Evolutionary conservation across 2,888 invertebrate genomes (phyloP).

Genomic region (Neoitamus cyanurus): DNA sequence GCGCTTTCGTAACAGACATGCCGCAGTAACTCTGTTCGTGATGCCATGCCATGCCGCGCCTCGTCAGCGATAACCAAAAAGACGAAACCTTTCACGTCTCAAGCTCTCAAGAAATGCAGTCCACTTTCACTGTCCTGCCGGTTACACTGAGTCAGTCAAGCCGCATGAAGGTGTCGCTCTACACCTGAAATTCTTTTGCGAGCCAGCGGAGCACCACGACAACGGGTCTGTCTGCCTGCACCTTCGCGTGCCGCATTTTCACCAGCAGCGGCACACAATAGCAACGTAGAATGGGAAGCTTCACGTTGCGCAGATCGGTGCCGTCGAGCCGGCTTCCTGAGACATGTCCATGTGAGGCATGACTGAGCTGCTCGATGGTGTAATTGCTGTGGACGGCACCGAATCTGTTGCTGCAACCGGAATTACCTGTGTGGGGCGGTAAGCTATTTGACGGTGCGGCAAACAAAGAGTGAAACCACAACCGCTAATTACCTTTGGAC

Average conservation of each 20-base stretch:
- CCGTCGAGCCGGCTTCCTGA: neutral
- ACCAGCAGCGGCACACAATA: neutral
- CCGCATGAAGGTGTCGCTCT: neutral
- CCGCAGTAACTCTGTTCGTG: neutral
- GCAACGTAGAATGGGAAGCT: neutral
- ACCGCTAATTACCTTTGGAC: neutral
- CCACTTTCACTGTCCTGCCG: neutral
- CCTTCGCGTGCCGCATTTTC: neutral
- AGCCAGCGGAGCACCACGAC: neutral
- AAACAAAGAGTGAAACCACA: neutral
- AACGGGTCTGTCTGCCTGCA: neutral
- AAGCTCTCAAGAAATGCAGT: neutral
- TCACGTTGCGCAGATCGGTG: neutral
- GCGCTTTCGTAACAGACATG: neutral
- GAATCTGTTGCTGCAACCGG: neutral
- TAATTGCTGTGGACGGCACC: neutral
- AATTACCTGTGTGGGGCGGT: neutral
- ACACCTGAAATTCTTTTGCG: neutral
- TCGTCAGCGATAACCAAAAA: neutral
- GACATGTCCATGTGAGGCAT: neutral
- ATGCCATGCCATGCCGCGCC: neutral
- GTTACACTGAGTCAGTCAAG: neutral
- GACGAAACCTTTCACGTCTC: neutral
- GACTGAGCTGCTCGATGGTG: neutral
- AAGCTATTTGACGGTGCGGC: no score